Evolutionary conservation across 1,140 invertebrate species (phyloP).

Genomic region (Plectrocnemia conspersa): DNA sequence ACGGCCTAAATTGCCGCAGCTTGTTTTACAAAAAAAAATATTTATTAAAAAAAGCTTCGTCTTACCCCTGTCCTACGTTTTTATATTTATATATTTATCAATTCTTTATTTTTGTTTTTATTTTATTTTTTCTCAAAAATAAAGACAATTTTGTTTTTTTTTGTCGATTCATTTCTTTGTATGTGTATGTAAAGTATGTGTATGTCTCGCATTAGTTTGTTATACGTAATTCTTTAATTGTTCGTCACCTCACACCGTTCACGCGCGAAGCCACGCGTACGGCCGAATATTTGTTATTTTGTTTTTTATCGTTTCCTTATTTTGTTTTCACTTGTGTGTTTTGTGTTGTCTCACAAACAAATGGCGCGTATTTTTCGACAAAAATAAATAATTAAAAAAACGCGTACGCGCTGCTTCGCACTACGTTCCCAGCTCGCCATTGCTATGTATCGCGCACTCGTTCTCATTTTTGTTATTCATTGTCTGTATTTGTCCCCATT

Average conservation of each 20-base stretch:
- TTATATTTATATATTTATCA: conserved; percentile 12
- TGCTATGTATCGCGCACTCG: conserved; percentile 27
- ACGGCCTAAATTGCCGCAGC: conserved; percentile 22
- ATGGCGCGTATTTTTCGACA: no score
- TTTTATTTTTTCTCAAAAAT: conserved; percentile 34
- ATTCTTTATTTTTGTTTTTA: conserved; percentile 28
- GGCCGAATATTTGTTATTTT: no score
- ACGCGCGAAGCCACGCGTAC: conserved; percentile 13
- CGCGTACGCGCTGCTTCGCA: conserved; percentile 28
- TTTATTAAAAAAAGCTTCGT: conserved; percentile 28
- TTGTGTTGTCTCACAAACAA: no score
- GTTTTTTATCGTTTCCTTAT: no score
- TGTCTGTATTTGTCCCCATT: conserved; percentile 42
- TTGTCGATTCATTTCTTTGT: conserved; percentile 52
- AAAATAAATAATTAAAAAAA: no score
- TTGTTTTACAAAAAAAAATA: conserved; percentile 17
- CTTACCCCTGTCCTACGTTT: conserved; percentile 31
- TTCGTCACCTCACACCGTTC: conserved; percentile 26
- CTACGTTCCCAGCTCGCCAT: conserved; percentile 10
- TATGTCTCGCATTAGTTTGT: conserved; percentile 54
- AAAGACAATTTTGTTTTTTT: conserved; percentile 45
- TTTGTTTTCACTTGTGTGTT: no score
- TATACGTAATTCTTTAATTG: conserved; percentile 34
- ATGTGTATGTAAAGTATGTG: conserved; percentile 56
- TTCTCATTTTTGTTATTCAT: conserved; percentile 28